Base-by-base conservation (phyloP, 2,888 invertebrate species). In the Rhaphigaster nebulosa region DNA sequence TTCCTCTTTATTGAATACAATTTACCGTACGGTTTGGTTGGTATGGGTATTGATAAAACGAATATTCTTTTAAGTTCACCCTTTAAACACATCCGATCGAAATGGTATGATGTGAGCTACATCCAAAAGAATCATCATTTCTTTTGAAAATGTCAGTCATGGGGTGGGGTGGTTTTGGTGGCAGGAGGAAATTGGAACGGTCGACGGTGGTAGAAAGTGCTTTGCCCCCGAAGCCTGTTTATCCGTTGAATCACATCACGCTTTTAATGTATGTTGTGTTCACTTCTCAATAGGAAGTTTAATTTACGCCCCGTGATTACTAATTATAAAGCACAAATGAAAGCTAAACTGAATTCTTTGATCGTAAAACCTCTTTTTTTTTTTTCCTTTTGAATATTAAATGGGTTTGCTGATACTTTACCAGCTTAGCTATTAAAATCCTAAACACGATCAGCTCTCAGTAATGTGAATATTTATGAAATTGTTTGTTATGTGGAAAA, bases 171-270 rank as follows among this genome's bases (percentile, higher is more conserved):
- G 70, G 34, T 38, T 76, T 76, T 76, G 38, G 70, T 38, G 70
- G 70, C 70, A 76, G 70, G 70, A 76, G 70, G 70, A 76, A 76
- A 76, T 76, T 76, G 70, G 4, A 76, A 38, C 2, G 70, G 38
- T 76, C 20, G 70, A 3, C 8, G 18, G 34, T 34, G 34, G 70
- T 76, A 38, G 70, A 76, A 38, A 76, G 38, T 38, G 34, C 70
- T 76, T 76, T 38, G 70, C 34, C 20, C 70, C 10, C 34, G 29
- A 1, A 8, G 34, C 8, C 34, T 65, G 20, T 76, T 34, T 34
- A 65, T 34, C 29, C 65, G 29, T 65, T 70, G 20, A 70, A 34
- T 70, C 70, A 70, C 70, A 34, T 34, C n/a, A 26, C 29, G 13
- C 60, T 65, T 65, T 70, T 34, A 34, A 34, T 34, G 34, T 70